Evolutionary conservation across 2,888 invertebrate genomes (phyloP).

Genomic region (Drosophila diplacantha): DNA sequence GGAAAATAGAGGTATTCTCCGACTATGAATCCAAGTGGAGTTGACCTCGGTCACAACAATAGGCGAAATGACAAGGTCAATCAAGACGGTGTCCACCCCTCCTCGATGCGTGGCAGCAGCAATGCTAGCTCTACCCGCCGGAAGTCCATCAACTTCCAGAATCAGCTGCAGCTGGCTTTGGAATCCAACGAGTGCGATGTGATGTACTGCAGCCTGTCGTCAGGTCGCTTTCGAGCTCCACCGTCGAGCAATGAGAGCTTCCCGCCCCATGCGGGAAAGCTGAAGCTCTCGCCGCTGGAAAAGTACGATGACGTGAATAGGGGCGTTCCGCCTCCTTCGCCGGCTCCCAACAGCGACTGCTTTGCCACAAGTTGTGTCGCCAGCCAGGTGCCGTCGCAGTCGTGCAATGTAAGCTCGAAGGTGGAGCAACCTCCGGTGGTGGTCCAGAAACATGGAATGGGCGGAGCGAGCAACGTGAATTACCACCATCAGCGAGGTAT

Average conservation of each 20-base stretch:
- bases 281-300: constrained; percentile 57
- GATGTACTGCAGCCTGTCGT: constrained; percentile 43
- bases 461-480: constrained; percentile 6
- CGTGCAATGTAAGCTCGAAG: constrained; percentile 21
- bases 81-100: constrained; percentile 16
- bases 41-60: constrained; percentile 28
- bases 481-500: constrained; percentile 67
- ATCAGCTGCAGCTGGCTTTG: constrained; percentile 55
- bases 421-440: constrained; percentile 16
- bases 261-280: constrained; percentile 49
- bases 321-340: constrained; percentile 77
- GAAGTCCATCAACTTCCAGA: constrained; percentile 72
- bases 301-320: constrained; percentile 73
- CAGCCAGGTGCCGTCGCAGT: constrained; percentile 46
- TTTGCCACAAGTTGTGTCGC: constrained; percentile 64
- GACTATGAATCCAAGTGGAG: constrained; percentile 30
- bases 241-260: constrained; percentile 61
- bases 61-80: constrained; percentile 29
- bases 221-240: constrained; percentile 68
- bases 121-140: constrained; percentile 49
- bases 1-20: constrained; percentile 8
- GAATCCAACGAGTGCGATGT: constrained; percentile 46
- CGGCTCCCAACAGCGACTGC: constrained; percentile 77
- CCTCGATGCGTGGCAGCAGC: constrained; percentile 7
- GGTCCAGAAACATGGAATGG: constrained; percentile 33